Evolutionary conservation across 2,113 vertebrate species (phyloP).

Genomic region (Anas platyrhynchos): DNA sequence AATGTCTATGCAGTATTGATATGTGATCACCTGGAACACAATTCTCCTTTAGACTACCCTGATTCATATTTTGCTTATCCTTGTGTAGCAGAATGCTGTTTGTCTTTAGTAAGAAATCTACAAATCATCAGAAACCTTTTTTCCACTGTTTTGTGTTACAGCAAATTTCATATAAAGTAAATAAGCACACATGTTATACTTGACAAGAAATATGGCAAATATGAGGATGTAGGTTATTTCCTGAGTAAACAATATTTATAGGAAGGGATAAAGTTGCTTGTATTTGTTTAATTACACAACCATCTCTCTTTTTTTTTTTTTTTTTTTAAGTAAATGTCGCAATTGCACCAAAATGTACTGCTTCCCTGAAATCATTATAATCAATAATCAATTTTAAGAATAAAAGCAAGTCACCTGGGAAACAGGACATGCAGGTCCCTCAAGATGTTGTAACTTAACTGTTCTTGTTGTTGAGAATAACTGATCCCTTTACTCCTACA

Average conservation of each 20-base stretch:
- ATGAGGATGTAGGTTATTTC: background rate
- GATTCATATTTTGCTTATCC: background rate
- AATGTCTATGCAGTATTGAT: background rate
- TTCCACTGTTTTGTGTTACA: background rate
- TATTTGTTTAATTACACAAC: background rate
- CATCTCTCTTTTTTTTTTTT: background rate
- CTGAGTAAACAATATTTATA: background rate
- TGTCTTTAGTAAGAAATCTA: background rate
- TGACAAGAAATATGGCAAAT: background rate
- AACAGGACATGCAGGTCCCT: background rate
- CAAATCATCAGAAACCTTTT: background rate
- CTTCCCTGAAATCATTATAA: background rate
- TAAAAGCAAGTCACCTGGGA: background rate
- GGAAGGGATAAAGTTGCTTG: background rate
- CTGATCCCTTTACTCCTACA: background rate
- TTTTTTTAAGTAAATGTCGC: background rate
- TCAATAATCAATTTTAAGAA: background rate
- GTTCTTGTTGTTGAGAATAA: background rate
- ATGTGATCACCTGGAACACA: background rate
- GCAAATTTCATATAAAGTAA: background rate
- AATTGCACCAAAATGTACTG: background rate
- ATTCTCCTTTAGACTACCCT: background rate
- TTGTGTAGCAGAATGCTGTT: background rate
- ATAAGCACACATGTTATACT: background rate
- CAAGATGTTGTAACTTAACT: background rate